Conservation (phyloP, 1,140 invertebrate genomes). For the Rhizoglyphus robini region DNA sequence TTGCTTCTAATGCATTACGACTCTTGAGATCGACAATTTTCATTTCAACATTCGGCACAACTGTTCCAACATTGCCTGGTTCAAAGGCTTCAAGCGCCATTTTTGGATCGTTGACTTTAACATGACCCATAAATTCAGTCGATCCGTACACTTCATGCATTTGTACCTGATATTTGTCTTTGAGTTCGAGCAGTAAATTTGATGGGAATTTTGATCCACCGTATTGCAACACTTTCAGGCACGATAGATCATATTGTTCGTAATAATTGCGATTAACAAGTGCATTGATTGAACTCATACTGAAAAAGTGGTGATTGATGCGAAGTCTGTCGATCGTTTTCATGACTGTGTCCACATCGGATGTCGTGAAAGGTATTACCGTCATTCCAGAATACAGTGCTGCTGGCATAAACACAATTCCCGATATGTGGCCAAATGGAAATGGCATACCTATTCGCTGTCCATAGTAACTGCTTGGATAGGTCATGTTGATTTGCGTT, state of each 20-base stretch:
- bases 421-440: constrained; percentile 8
- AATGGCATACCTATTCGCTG: background rate
- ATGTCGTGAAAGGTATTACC: background rate
- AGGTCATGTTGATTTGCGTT: background rate
- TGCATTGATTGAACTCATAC: background rate
- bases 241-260: constrained; percentile 1
- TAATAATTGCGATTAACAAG: background rate
- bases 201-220: background rate
- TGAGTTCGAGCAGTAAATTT: background rate
- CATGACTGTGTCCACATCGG: background rate
- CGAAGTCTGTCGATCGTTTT: background rate
- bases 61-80: background rate
- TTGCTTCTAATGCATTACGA: constrained; percentile 24
- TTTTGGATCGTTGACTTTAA: background rate
- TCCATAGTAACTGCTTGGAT: background rate
- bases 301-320: background rate
- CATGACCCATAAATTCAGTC: background rate
- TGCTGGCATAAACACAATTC: background rate
- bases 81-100: no score
- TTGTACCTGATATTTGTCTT: background rate
- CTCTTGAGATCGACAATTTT: constrained; percentile 32
- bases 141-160: constrained; percentile 1
- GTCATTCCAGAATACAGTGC: background rate
- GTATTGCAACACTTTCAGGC: background rate
- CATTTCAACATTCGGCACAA: constrained; percentile 7